Conservation (phyloP, 2,797 vertebrate genomes). For the Hippopotamyrus pictus region DNA sequence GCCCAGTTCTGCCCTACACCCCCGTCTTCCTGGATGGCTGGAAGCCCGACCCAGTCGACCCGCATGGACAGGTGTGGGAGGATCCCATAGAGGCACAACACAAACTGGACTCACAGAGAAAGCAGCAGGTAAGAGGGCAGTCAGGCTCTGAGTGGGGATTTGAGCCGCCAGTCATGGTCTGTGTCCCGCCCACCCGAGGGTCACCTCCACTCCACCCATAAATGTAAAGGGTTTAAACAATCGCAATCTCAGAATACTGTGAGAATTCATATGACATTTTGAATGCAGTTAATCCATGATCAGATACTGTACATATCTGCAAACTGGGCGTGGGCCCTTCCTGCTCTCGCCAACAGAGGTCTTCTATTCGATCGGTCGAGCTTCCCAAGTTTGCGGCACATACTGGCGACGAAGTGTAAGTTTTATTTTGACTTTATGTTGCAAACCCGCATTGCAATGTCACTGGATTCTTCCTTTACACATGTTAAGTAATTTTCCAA, state of each 20-base stretch:
- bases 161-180: background rate
- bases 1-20: conserved; percentile 56
- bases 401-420: conserved; percentile 43
- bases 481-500: background rate
- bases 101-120: conserved; percentile 63
- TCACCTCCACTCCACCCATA: background rate
- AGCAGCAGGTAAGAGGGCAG: conserved; percentile 46
- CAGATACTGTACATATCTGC: background rate
- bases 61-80: conserved; percentile 68
- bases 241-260: background rate
- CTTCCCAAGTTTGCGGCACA: background rate
- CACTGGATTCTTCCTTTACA: background rate
- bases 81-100: conserved; percentile 80
- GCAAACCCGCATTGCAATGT: background rate
- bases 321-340: background rate
- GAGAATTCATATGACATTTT: background rate
- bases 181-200: background rate
- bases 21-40: conserved; percentile 72
- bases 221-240: background rate
- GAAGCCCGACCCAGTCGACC: conserved; percentile 58
- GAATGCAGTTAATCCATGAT: background rate
- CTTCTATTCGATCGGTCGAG: background rate
- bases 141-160: background rate
- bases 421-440: background rate
- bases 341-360: conserved; percentile 20